Base-by-base conservation (phyloP, 2,113 vertebrate genomes). In the Cairina moschata region DNA sequence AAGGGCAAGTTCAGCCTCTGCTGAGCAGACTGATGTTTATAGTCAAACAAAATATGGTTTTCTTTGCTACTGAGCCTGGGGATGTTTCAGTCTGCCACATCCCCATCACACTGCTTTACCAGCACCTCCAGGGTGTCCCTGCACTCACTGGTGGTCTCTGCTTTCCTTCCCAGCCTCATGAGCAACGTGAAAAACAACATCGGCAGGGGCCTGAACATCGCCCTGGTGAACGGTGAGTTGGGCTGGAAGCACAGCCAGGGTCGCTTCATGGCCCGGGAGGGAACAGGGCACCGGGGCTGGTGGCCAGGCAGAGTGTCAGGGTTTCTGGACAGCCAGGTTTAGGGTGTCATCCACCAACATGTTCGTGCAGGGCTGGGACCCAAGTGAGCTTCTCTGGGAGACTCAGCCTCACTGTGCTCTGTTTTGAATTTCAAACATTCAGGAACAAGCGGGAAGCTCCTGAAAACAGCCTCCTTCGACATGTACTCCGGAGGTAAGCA, bases 191-290 rank as follows among this genome's bases (percentile, higher is more conserved):
- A 97, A 78, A 98, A 99, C 92, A 99, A 99, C 8, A 75, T 99
- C 48, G 98, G 98, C 90, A 95, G 96, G 91, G 99, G 99, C 34
- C 95, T 99, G 77, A 99, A 99, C 90, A 97, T 99, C 4, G 98
- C 96, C 1, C 87, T 98, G 73, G 91, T 99, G 68, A 98, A 99
- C 1, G 98, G 99, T 99, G 96, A 98, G 99, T 97, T 2, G 1
- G 36, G 36, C 1, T 15, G 75, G 12, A 36, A 28, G 9, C 17
- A 6, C 0, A 3, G 18, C 23, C 4, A 1, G 22, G 40, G 29
- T 5, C 58, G 18, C 38, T 72, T 73, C 46, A 25, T 62, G 6
- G 17, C 25, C 56, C 10, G 17, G 68, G 32, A 86, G n/a, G 38
- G 55, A 46, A 73, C n/a, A 67, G 66, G 36, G 21, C 44, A 26